These are phyloP conservation scores for Cryptocheilus praepositus DNA, from an alignment of 2,888 invertebrate species.

Conservation along the genomic window DNA sequence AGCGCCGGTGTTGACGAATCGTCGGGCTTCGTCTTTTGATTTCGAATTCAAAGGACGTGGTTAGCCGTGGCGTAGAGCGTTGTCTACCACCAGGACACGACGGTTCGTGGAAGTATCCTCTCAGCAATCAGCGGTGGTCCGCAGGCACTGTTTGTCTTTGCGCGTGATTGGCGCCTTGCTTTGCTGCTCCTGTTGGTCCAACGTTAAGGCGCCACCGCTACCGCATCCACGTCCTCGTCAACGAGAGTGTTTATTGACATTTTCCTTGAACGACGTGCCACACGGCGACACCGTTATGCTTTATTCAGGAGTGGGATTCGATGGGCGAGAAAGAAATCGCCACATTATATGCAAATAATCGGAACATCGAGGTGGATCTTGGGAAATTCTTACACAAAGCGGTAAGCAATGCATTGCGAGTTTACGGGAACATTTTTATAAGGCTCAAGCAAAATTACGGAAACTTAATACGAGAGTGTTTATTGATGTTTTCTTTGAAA, in stretches of 20 bases:
- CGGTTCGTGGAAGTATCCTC: conserved; percentile 55
- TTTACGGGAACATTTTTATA: too few relatives aligned
- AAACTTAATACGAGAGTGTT: conserved; percentile 51
- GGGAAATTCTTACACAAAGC: background rate
- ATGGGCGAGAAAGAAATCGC: background rate
- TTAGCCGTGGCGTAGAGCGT: conserved; percentile 28
- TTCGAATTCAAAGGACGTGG: conserved; percentile 68
- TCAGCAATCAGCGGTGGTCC: conserved; percentile 71
- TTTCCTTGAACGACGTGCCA: conserved; percentile 50
- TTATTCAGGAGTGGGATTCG: conserved; percentile 15
- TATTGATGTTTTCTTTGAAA: conserved; percentile 57
- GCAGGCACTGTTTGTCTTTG: conserved; percentile 71
- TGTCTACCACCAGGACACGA: conserved; percentile 60
- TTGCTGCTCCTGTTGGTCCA: conserved; percentile 59
- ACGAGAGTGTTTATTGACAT: conserved; percentile 56
- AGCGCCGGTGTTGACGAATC: conserved; percentile 15
- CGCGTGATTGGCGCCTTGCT: conserved; percentile 73
- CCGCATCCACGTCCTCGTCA: conserved; percentile 27
- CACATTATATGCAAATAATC: background rate
- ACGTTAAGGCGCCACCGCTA: conserved; percentile 44
- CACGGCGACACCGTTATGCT: conserved; percentile 31
- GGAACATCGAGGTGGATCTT: background rate
- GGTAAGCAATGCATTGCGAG: too few relatives aligned
- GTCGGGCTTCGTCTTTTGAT: conserved; percentile 60
- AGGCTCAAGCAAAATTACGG: too few relatives aligned